Percentiles rank a stretch among this genome's conserved stretches.
Conservation (phyloP, 37 sponge, comb jelly and placozoan genomes). For the Cladorhizidae sp. region DNA sequence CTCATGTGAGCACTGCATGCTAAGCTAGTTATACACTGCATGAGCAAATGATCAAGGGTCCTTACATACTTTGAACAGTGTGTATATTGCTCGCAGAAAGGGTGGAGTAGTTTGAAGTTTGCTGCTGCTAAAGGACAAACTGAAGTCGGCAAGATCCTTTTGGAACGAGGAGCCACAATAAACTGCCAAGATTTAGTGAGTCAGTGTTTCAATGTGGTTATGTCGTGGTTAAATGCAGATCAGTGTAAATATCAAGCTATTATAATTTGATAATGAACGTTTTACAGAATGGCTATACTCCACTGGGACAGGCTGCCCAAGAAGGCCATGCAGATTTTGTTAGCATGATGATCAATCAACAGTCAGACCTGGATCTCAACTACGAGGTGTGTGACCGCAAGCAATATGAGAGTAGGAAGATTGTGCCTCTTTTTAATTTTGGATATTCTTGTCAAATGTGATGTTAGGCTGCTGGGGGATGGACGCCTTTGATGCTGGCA, state of each 20-base stretch:
- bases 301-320: neutral
- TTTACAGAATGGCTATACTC: neutral
- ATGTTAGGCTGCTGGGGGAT: neutral
- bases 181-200: constrained; percentile 1
- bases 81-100: neutral
- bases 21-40: too few relatives aligned
- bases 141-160: neutral
- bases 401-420: too few relatives aligned
- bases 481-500: constrained; percentile 9
- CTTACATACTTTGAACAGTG: too few relatives aligned
- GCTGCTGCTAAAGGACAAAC: constrained; percentile 2
- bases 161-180: constrained; percentile 8
- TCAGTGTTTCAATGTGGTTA: neutral
- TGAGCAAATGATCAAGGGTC: too few relatives aligned
- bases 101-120: constrained; percentile 3
- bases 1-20: neutral
- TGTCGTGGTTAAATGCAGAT: neutral
- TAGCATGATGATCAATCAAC: neutral
- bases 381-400: neutral
- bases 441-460: neutral
- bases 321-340: constrained; percentile 1
- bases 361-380: neutral
- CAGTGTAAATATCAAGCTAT: too few relatives aligned
- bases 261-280: neutral
- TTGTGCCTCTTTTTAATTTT: too few relatives aligned